Evolutionary conservation across 2,888 invertebrate genomes (phyloP).

Genomic region (Linnaemya vulpina): DNA sequence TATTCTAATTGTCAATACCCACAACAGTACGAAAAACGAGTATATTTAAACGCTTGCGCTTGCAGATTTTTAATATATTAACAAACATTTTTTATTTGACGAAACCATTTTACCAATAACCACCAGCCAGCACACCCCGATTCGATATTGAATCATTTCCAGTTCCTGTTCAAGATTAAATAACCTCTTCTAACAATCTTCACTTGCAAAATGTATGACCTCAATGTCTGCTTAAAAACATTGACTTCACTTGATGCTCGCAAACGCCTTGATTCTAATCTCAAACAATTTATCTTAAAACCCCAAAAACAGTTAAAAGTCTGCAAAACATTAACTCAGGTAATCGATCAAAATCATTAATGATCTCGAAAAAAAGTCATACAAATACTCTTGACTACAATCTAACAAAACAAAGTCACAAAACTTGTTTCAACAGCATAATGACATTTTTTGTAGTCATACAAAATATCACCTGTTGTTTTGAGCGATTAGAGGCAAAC

Average conservation of each 20-base stretch:
- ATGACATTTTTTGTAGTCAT: slow-evolving; percentile 28
- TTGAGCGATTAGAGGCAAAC: slow-evolving; percentile 1
- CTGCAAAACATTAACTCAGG: slow-evolving; percentile 14
- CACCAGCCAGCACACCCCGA: not conserved
- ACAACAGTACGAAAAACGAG: no score
- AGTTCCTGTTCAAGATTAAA: not conserved
- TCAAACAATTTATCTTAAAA: slow-evolving; percentile 5
- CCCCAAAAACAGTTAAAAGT: slow-evolving; percentile 3
- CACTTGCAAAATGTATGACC: not conserved
- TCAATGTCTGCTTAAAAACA: not conserved
- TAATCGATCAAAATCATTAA: slow-evolving; percentile 58
- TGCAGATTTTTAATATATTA: not conserved
- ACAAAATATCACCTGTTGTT: slow-evolving; percentile 55
- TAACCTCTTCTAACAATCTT: not conserved
- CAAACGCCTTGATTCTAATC: slow-evolving; percentile 27
- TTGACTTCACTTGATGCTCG: slow-evolving; percentile 6
- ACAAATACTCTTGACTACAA: not conserved
- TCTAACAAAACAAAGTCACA: slow-evolving; percentile 7
- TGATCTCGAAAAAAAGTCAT: slow-evolving; percentile 3
- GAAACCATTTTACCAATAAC: not conserved
- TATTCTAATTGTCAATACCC: no score
- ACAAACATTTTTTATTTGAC: not conserved
- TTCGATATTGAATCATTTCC: not conserved
- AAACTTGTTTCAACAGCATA: slow-evolving; percentile 18
- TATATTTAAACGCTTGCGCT: no score